phyloP scores from a whole-genome alignment of 2,888 invertebrate genomes.

The Noctua fimbriata region DNA sequence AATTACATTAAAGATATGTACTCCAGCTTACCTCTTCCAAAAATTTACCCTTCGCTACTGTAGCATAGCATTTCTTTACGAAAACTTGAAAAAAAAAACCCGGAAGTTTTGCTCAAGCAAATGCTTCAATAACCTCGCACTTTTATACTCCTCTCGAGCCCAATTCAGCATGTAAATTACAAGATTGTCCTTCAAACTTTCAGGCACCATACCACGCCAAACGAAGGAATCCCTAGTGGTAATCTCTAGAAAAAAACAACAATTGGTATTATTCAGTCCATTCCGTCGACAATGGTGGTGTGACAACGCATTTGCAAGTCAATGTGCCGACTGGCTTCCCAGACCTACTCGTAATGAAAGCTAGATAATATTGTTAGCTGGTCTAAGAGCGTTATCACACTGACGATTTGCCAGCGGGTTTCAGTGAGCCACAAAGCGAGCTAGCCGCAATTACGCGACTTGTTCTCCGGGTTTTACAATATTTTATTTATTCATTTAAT shows the following conservation, averaged over 20 bases:
- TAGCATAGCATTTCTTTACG: background rate
- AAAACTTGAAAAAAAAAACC: background rate
- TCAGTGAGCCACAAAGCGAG: no score
- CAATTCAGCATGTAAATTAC: slow-evolving; percentile 44
- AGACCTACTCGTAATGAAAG: slow-evolving; percentile 55
- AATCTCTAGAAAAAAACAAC: slow-evolving; percentile 32
- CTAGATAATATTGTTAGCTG: slow-evolving; percentile 59
- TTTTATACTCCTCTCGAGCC: slow-evolving; percentile 21
- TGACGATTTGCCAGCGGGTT: background rate
- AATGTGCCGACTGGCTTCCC: slow-evolving; percentile 52
- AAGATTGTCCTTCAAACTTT: slow-evolving; percentile 37
- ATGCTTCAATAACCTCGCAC: background rate
- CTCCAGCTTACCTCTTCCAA: no score
- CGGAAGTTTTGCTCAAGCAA: slow-evolving; percentile 13
- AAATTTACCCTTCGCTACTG: no score
- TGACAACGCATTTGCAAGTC: slow-evolving; percentile 67
- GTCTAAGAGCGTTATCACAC: slow-evolving; percentile 29
- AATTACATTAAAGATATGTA: no score
- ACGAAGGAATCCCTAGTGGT: slow-evolving; percentile 39
- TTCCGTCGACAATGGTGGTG: slow-evolving; percentile 48
- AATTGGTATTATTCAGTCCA: slow-evolving; percentile 51
- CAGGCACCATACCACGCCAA: slow-evolving; percentile 9
- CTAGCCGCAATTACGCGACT: background rate
- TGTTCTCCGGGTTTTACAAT: background rate
- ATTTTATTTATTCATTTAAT: background rate